Evolutionary conservation across 2,113 vertebrate species (phyloP), one percentile per base, ranked within the genome.

Genomic region (Delphinus delphis): DNA sequence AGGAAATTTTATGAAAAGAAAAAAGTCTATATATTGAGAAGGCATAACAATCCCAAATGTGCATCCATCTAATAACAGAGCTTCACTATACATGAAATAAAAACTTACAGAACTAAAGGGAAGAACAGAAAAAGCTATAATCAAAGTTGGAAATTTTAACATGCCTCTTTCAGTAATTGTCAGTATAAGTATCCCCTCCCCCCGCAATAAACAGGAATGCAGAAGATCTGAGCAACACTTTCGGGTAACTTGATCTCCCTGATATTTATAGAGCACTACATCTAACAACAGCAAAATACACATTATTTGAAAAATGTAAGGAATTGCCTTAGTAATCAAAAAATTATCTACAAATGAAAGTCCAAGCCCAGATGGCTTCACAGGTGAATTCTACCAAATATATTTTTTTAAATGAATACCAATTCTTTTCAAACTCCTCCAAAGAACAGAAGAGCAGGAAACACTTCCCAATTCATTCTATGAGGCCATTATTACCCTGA

Each of bases 291-390:
- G 28, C 31, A 89, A 79, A 55, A 33, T 68, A 55, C 2, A 84
- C 28, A 92, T n/a, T 55, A 88, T 62, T 70, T 92, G 18, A 58
- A 96, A 93, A 70, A 14, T 58, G 33, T 93, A 86, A n/a, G 81
- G 38, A 88, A 47, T 88, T 62, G 60, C 41, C 71, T 83, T 85
- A 70, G 8, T 41, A 82, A 53, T 86, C 2, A 70, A 86, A 33
- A 95, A 87, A 67, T 58, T 90, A 26, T 18, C 53, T 85, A 44
- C 55, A 90, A 73, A 81, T 93, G 73, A 81, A 80, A 90, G 20
- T 8, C 20, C 25, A 74, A 74, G 15, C 33, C 50, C 58, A 94
- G 14, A 62, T 94, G 55, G 60, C 33, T 91, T 89, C 33, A 82
- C 33, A 91, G 33, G 11, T 47, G 25, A 87, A 82, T 74, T 73